A percentile compares a stretch with the other conserved stretches of the same genome.
These are phyloP conservation scores for Rhegmatorhina hoffmannsi DNA, from an alignment of 2,113 vertebrate genomes.

Conservation along the genomic window DNA sequence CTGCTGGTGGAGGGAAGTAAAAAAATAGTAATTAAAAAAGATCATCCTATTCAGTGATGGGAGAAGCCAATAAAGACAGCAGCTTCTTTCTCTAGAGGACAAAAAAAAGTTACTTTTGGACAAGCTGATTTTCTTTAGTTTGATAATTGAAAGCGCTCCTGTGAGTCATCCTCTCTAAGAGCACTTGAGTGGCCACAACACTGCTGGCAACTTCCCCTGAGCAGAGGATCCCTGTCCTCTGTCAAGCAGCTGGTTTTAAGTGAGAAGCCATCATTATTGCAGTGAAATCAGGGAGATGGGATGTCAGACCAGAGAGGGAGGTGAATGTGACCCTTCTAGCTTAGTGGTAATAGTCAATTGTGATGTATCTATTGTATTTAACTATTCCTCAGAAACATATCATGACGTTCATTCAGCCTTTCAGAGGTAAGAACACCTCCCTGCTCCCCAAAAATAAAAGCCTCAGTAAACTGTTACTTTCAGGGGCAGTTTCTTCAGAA, in stretches of 20 bases:
- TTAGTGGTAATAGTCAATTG: neutral
- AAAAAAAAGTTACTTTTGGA: neutral
- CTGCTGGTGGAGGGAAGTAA: neutral
- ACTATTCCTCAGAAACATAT: neutral
- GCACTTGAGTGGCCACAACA: neutral
- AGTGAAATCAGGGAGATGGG: neutral
- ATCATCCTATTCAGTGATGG: neutral
- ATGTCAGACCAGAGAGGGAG: neutral
- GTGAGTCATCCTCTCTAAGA: neutral
- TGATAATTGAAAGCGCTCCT: neutral
- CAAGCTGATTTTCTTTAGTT: neutral
- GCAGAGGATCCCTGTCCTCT: neutral
- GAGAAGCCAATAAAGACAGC: neutral
- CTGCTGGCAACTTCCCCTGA: neutral
- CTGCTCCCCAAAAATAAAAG: neutral
- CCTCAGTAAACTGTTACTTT: neutral
- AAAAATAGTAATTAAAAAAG: neutral
- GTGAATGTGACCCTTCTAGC: neutral
- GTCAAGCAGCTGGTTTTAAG: neutral
- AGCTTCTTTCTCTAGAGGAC: neutral
- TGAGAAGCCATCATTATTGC: neutral
- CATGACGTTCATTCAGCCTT: neutral
- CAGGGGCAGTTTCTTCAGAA: neutral
- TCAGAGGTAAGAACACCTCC: neutral
- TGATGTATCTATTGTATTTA: neutral